Conservation (phyloP, 2,113 vertebrate species). For the Grus americana region DNA sequence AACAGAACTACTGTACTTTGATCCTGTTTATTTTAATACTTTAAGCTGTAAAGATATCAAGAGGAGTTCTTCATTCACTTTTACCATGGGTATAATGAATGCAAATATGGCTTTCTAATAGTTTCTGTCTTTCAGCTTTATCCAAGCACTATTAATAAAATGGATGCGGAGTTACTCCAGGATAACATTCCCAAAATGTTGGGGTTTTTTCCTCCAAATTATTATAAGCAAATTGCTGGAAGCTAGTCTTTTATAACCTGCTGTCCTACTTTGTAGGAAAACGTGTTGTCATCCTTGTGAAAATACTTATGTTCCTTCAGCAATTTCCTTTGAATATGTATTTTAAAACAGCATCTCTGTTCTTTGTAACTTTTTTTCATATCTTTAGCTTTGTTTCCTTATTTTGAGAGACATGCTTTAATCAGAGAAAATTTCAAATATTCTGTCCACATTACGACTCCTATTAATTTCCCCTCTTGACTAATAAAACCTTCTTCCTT, state of each 20-base stretch:
- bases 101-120: not conserved
- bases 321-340: not conserved
- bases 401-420: not conserved
- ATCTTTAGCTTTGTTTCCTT: not conserved
- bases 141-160: slow-evolving; percentile 9
- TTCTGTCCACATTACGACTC: not conserved
- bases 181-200: not conserved
- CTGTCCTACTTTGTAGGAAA: not conserved
- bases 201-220: not conserved
- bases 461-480: not conserved
- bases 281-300: not conserved
- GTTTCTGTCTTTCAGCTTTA: slow-evolving; percentile 16
- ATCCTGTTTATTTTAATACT: slow-evolving; percentile 16
- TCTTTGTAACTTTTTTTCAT: not conserved
- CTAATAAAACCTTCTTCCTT: not conserved
- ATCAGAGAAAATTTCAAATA: not conserved
- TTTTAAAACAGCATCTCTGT: not conserved
- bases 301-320: not conserved
- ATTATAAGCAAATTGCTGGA: not conserved
- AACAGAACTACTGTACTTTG: not conserved
- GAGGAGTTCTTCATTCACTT: not conserved
- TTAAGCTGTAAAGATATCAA: slow-evolving; percentile 14
- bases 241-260: not conserved
- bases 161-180: not conserved
- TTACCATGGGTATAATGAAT: not conserved